A percentile compares a stretch with the other conserved stretches of the same genome.
These are phyloP conservation scores for Vombatus ursinus DNA, from an alignment of 2,113 vertebrate species.

Conservation along the genomic window DNA sequence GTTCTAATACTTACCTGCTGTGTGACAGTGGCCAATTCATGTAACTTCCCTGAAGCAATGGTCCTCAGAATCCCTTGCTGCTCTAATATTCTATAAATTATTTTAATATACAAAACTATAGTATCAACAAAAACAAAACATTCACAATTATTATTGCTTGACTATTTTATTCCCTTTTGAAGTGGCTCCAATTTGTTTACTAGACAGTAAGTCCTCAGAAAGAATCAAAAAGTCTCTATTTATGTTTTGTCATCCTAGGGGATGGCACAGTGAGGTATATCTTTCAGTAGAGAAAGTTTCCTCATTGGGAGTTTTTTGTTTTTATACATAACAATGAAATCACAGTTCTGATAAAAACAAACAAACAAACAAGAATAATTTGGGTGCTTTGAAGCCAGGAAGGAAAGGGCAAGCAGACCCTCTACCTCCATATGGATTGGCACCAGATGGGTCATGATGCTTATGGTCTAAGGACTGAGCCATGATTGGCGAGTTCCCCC, in stretches of 20 bases:
- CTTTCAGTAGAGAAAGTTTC: neutral
- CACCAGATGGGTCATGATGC: neutral
- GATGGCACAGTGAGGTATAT: neutral
- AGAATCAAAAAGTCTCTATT: neutral
- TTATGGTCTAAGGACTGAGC: neutral
- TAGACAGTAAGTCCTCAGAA: neutral
- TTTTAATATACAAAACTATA: neutral
- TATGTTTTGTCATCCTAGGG: neutral
- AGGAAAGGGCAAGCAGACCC: neutral
- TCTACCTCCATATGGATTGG: neutral
- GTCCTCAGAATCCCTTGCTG: neutral
- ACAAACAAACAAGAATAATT: neutral
- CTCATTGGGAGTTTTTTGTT: neutral
- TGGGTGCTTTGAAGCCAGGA: neutral
- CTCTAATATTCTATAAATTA: neutral
- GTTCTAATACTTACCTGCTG: neutral
- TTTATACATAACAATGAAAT: neutral
- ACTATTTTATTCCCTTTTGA: too few species aligned
- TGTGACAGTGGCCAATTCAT: neutral
- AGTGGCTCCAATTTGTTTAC: neutral
- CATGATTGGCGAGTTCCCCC: neutral
- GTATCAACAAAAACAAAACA: neutral
- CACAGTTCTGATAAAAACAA: neutral
- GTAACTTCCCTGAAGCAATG: neutral
- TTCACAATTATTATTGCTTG: neutral